These are phyloP conservation scores for Drosophila antonietae DNA, from an alignment of 2,888 invertebrate genomes.

Conservation along the genomic window DNA sequence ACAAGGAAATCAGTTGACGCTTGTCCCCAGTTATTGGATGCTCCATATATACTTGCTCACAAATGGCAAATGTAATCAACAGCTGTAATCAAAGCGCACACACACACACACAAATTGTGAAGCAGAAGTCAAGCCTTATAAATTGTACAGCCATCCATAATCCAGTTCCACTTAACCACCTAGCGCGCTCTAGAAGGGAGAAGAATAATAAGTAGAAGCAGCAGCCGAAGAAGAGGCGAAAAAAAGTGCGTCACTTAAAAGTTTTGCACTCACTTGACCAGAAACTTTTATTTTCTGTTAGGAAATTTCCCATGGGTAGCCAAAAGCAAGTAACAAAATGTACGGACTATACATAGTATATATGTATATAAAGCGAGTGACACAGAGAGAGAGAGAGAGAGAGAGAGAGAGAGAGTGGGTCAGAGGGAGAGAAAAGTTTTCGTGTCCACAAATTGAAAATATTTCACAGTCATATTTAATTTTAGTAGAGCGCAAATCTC, in stretches of 20 bases:
- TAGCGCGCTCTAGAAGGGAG: neutral
- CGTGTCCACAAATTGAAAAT: slow-evolving; percentile 80
- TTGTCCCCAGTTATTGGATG: neutral
- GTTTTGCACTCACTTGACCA: slow-evolving; percentile 81
- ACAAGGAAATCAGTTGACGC: slow-evolving; percentile 23
- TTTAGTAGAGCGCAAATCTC: slow-evolving; percentile 65
- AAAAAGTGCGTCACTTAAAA: slow-evolving; percentile 79
- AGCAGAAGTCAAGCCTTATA: slow-evolving; percentile 66
- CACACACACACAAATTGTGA: slow-evolving; percentile 14
- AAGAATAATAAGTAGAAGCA: neutral
- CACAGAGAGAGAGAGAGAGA: neutral
- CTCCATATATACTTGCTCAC: neutral
- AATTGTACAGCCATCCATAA: slow-evolving; percentile 59
- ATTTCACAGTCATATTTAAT: slow-evolving; percentile 80
- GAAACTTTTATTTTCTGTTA: slow-evolving; percentile 80
- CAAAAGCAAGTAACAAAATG: slow-evolving; percentile 51
- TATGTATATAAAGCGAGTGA: neutral
- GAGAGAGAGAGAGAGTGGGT: neutral
- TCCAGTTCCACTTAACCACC: slow-evolving; percentile 25
- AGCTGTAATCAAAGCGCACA: slow-evolving; percentile 56
- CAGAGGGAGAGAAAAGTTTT: slow-evolving; percentile 45
- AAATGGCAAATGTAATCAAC: slow-evolving; percentile 45
- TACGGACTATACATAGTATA: slow-evolving; percentile 14
- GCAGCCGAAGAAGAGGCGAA: slow-evolving; percentile 6
- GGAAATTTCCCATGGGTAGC: slow-evolving; percentile 74